Evolutionary conservation across 2,113 vertebrate species (phyloP).

Genomic region (Ondatra zibethicus): DNA sequence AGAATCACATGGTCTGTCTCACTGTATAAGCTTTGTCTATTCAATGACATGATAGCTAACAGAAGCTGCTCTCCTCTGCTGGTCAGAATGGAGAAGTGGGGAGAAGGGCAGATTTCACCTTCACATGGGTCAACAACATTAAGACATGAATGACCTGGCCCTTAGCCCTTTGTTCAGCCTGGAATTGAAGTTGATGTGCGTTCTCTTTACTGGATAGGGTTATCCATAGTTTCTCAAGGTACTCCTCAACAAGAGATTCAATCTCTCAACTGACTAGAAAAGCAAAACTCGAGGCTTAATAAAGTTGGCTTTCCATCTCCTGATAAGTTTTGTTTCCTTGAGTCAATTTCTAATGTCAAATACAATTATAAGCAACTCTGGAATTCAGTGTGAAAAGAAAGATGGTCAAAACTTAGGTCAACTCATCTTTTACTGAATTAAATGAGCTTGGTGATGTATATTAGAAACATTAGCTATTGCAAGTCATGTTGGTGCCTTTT

Average conservation of each 20-base stretch:
- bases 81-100: neutral
- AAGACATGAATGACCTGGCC: neutral
- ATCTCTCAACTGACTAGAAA: slow-evolving; percentile 41
- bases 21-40: neutral
- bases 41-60: neutral
- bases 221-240: neutral
- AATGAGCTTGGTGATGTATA: neutral
- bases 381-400: neutral
- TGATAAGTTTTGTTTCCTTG: slow-evolving; percentile 15
- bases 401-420: neutral
- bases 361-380: neutral
- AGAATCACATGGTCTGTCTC: slow-evolving; percentile 35
- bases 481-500: neutral
- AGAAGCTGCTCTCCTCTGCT: slow-evolving; percentile 14
- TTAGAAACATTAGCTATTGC: neutral
- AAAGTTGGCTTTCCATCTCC: neutral
- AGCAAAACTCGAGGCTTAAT: slow-evolving; percentile 49
- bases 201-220: slow-evolving; percentile 39
- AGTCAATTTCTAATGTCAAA: neutral
- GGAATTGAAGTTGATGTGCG: slow-evolving; percentile 1
- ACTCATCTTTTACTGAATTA: neutral
- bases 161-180: slow-evolving; percentile 26
- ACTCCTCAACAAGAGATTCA: slow-evolving; percentile 20
- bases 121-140: neutral
- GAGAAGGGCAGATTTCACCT: neutral